Percentiles rank a stretch among this genome's conserved stretches.
These are phyloP conservation scores for Drepana arcuata DNA, from an alignment of 1,140 invertebrate genomes.

Conservation along the genomic window DNA sequence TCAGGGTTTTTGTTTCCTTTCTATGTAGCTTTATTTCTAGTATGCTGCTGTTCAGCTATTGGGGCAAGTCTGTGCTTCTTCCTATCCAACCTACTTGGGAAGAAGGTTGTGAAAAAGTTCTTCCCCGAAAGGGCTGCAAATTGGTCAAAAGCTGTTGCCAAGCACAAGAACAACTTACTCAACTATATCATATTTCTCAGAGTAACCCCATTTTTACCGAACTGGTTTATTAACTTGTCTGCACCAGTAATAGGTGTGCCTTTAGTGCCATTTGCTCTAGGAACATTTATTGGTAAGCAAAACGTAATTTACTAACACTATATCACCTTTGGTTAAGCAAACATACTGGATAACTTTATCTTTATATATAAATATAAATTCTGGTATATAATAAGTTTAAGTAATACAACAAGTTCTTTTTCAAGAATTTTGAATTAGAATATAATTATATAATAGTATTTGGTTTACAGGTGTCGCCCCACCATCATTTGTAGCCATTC, in stretches of 20 bases:
- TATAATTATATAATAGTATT: constrained; percentile 7
- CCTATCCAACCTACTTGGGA: constrained; percentile 90
- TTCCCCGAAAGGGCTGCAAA: constrained; percentile 89
- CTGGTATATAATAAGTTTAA: background rate
- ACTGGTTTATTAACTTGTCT: constrained; percentile 99
- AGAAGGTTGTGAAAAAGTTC: constrained; percentile 87
- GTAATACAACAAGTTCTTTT: constrained; percentile 1
- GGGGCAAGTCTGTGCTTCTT: constrained; percentile 97
- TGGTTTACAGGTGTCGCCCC: constrained; percentile 93
- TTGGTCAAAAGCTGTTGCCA: constrained; percentile 89
- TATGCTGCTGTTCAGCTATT: constrained; percentile 96
- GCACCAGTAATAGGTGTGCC: constrained; percentile 98
- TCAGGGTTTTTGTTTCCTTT: constrained; percentile 98
- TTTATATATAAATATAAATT: no score
- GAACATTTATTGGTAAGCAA: constrained; percentile 90
- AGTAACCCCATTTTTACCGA: constrained; percentile 97
- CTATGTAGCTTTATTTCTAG: constrained; percentile 87
- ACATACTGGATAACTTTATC: background rate
- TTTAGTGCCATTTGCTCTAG: constrained; percentile 91
- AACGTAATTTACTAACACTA: no score
- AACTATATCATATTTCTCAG: constrained; percentile 98
- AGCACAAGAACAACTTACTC: constrained; percentile 90
- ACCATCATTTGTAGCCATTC: constrained; percentile 97
- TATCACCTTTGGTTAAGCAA: no score
- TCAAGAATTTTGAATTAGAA: background rate